These are phyloP conservation scores for Lampris incognitus DNA, from an alignment of 2,113 vertebrate species.

Conservation along the genomic window DNA sequence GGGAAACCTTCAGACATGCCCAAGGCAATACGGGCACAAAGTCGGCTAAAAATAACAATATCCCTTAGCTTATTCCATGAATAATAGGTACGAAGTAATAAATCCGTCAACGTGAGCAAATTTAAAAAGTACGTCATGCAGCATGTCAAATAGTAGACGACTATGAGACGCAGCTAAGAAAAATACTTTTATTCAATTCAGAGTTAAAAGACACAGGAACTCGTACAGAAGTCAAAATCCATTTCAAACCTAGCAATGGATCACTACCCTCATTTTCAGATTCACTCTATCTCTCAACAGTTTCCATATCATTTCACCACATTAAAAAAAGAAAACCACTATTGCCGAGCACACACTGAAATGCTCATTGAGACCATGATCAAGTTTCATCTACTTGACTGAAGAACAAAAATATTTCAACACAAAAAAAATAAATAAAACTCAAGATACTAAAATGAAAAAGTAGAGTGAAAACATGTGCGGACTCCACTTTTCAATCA, in stretches of 20 bases:
- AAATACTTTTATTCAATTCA: background rate
- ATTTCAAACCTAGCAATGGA: background rate
- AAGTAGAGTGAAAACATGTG: background rate
- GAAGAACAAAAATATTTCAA: background rate
- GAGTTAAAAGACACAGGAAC: conserved; percentile 2
- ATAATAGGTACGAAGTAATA: background rate
- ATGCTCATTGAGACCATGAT: background rate
- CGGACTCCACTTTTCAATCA: background rate
- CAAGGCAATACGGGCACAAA: background rate
- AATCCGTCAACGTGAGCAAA: background rate
- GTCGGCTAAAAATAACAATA: conserved; percentile 17
- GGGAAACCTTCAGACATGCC: conserved; percentile 51
- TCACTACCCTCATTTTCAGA: background rate
- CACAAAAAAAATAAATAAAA: background rate
- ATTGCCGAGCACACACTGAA: background rate
- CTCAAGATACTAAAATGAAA: background rate
- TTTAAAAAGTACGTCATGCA: background rate
- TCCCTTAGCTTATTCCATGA: background rate
- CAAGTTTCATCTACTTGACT: background rate
- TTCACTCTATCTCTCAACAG: background rate
- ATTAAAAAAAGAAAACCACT: background rate
- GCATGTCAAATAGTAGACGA: background rate
- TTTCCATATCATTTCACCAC: background rate
- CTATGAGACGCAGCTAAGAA: background rate
- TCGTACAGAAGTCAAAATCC: conserved; percentile 3